A percentile compares a stretch with the other conserved stretches of the same genome.
These are phyloP conservation scores for Dryadula phaetusa DNA, from an alignment of 2,888 invertebrate genomes.

Conservation along the genomic window DNA sequence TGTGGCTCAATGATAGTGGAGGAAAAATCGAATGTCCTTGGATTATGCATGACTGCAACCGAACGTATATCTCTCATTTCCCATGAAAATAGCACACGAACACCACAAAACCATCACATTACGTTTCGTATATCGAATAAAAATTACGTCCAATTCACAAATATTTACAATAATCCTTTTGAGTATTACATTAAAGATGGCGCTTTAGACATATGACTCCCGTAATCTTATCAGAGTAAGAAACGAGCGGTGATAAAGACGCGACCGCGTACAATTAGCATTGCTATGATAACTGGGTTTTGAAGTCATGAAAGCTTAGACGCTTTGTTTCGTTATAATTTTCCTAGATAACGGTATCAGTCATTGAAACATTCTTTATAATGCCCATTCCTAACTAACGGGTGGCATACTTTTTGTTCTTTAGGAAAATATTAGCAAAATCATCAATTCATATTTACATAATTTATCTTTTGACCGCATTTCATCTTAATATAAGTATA, in stretches of 20 bases:
- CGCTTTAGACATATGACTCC: constrained; percentile 72
- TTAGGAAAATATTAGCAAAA: constrained; percentile 21
- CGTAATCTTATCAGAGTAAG: constrained; percentile 75
- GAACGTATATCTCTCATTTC: constrained; percentile 71
- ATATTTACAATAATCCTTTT: constrained; percentile 42
- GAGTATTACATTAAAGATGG: constrained; percentile 56
- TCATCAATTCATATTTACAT: constrained; percentile 19
- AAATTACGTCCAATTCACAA: background rate
- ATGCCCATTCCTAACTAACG: constrained; percentile 27
- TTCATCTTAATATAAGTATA: background rate
- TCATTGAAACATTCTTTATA: constrained; percentile 45
- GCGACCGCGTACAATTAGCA: constrained; percentile 74
- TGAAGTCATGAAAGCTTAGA: constrained; percentile 62
- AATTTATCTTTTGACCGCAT: constrained; percentile 10
- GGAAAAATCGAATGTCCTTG: constrained; percentile 60
- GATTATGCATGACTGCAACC: constrained; percentile 65
- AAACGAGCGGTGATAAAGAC: constrained; percentile 67
- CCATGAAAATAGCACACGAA: constrained; percentile 49
- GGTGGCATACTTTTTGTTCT: constrained; percentile 33
- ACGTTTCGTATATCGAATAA: constrained; percentile 13
- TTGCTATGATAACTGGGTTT: constrained; percentile 64
- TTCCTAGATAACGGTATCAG: constrained; percentile 57
- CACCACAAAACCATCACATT: constrained; percentile 67
- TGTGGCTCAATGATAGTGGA: constrained; percentile 54
- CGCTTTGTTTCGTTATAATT: constrained; percentile 53